Base-by-base conservation (phyloP, 2,113 vertebrate genomes). In the Erythrocebus patas region DNA sequence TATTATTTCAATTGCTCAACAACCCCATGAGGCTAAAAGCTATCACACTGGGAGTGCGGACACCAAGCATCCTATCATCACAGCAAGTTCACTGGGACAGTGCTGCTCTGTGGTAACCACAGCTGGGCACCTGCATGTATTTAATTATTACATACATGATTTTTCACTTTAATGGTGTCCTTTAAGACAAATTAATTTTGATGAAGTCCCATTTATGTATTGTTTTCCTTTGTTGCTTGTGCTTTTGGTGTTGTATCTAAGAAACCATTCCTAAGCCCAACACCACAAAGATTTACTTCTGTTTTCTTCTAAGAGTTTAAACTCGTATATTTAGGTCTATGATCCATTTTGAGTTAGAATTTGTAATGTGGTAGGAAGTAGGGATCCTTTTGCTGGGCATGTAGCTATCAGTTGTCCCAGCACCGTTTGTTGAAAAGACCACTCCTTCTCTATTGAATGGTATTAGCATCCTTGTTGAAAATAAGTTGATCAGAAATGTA, bases 21-120 rank as follows among this genome's bases (percentile, higher is more conserved):
- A 5, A 32, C 43, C 61, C 52, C n/a, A 3, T 0, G 12, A 48
- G 12, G 12, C 35, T 32, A 8, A 72, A 17, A 27, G 52, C 3
- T 18, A 27, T 23, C 22, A 20, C 8, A 3, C 1, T 13, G 3
- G 27, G 1, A 35, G 27, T 3, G 2, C 8, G n/a, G 32, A 76
- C 2, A 20, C 0, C 22, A 38, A 57, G 9, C 32, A 12, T 5
- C n/a, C n/a, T 64, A 16, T 14, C 50, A n/a, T 14, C 9, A 90
- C 61, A 64, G 22, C 27, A 22, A 4, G n/a, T n/a, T 70, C 45
- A 22, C 1, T 25, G 20, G 22, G n/a, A n/a, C 18, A 13, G 20
- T 6, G 38, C 68, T 52, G 45, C 22, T 52, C 38, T 22, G 17
- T 6, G 43, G 76, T 8, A 43, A 75, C 57, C 35, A 35, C 12